A percentile compares a stretch with the other conserved stretches of the same genome.
Evolutionary conservation across 2,888 invertebrate genomes (phyloP).

Genomic region (Oxytorus armatus): DNA sequence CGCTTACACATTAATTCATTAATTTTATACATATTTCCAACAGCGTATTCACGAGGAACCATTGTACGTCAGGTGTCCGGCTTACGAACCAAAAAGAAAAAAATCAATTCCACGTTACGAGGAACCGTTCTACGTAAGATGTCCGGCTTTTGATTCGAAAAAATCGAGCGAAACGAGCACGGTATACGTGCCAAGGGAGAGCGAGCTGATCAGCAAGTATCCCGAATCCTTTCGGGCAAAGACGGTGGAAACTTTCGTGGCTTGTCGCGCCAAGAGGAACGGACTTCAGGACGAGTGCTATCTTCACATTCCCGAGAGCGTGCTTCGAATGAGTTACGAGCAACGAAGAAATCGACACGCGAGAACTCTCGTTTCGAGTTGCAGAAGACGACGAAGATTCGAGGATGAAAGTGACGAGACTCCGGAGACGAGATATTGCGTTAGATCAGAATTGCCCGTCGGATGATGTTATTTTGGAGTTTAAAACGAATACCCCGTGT

Average conservation of each 20-base stretch:
- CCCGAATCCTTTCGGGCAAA: constrained; percentile 65
- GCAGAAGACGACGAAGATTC: constrained; percentile 34
- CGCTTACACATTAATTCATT: no score
- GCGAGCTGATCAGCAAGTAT: constrained; percentile 66
- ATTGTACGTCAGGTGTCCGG: constrained; percentile 29
- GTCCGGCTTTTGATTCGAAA: constrained; percentile 43
- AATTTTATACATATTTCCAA: background rate
- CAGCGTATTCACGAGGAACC: constrained; percentile 27
- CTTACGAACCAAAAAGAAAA: constrained; percentile 18
- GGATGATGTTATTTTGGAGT: constrained; percentile 12
- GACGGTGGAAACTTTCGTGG: constrained; percentile 67
- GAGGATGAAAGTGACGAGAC: constrained; percentile 29
- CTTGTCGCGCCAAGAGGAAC: constrained; percentile 72
- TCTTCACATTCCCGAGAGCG: constrained; percentile 64
- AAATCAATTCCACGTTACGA: constrained; percentile 36
- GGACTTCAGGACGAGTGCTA: constrained; percentile 76
- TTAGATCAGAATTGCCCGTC: constrained; percentile 35
- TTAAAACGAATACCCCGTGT: constrained; percentile 1
- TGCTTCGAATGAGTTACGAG: constrained; percentile 65
- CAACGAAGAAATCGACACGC: constrained; percentile 60
- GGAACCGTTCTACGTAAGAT: constrained; percentile 37
- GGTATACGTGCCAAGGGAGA: constrained; percentile 42
- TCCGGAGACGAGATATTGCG: constrained; percentile 36
- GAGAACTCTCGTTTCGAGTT: constrained; percentile 58
- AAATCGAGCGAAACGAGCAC: constrained; percentile 54